These are phyloP conservation scores for Virgularia gustaviana DNA, from an alignment of 92 coral and sea anemone species.

Conservation along the genomic window DNA sequence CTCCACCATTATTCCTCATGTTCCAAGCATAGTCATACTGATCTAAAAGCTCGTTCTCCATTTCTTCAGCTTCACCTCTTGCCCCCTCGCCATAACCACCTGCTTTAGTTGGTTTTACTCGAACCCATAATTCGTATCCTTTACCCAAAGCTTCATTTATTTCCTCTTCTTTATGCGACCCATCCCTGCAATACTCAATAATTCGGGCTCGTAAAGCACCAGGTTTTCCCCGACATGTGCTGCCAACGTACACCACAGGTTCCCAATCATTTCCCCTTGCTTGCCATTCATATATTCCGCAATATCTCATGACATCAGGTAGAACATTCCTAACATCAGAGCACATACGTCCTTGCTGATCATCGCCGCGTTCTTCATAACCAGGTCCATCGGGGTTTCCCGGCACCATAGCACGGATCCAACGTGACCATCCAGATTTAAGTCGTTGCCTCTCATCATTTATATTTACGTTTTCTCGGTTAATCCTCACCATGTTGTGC, in stretches of 20 bases:
- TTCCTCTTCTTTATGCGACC: conserved; percentile 32
- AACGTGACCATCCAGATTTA: conserved; percentile 48
- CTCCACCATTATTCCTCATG: conserved; percentile 10
- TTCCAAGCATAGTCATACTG: conserved; percentile 61
- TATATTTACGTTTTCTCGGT: too few species aligned
- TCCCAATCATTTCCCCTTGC: conserved; percentile 6
- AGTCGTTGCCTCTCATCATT: too few species aligned
- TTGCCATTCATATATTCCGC: conserved; percentile 68
- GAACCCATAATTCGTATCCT: conserved; percentile 59
- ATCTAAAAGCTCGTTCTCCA: conserved; percentile 14
- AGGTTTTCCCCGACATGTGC: conserved; percentile 51
- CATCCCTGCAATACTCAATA: conserved; percentile 42
- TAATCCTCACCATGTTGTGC: too few species aligned
- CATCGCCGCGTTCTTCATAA: not conserved
- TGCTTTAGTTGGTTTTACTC: conserved; percentile 46
- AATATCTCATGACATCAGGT: not conserved
- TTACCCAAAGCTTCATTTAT: conserved; percentile 43
- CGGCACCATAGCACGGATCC: conserved; percentile 52
- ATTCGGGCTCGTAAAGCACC: conserved; percentile 49
- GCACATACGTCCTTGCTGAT: conserved; percentile 25
- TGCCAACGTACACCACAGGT: conserved; percentile 62
- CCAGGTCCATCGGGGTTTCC: too few species aligned
- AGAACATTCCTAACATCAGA: conserved; percentile 2
- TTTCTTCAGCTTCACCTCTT: conserved; percentile 1
- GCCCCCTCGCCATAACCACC: too few species aligned